A percentile compares a stretch with the other conserved stretches of the same genome.
Conservation (phyloP, 2,888 invertebrate species). For the Stenodera caucasica region DNA sequence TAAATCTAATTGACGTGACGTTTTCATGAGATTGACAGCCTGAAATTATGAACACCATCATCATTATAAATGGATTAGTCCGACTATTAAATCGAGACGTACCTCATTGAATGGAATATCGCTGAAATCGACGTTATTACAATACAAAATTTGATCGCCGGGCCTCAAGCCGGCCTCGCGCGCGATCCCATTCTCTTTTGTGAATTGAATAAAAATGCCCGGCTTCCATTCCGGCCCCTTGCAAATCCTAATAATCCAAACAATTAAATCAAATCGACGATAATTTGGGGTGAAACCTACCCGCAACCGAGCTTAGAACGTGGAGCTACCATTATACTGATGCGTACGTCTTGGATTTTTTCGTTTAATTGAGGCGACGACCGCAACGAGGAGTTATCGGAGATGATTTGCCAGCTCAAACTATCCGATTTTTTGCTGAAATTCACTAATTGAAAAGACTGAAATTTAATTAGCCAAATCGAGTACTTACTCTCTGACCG, state of each 20-base stretch:
- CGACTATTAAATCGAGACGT: conserved; percentile 32
- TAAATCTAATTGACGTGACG: conserved; percentile 74
- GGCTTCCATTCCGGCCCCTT: conserved; percentile 86
- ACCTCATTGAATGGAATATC: conserved; percentile 82
- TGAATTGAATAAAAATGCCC: conserved; percentile 87
- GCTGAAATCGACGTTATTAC: conserved; percentile 79
- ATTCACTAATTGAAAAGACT: conserved; percentile 19
- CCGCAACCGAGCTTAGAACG: conserved; percentile 84
- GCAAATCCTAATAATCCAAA: conserved; percentile 64
- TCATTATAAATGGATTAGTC: conserved; percentile 18
- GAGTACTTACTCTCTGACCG: conserved; percentile 86
- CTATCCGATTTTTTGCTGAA: conserved; percentile 72
- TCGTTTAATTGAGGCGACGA: conserved; percentile 61
- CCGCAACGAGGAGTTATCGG: conserved; percentile 59
- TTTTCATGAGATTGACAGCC: conserved; percentile 82
- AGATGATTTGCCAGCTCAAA: conserved; percentile 83
- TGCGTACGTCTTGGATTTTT: conserved; percentile 67
- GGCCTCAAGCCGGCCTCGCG: conserved; percentile 84
- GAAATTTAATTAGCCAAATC: conserved; percentile 4
- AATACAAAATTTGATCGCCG: conserved; percentile 88
- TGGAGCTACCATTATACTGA: conserved; percentile 79
- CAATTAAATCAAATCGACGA: too few relatives aligned
- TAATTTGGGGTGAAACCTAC: conserved; percentile 53
- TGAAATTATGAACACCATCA: conserved; percentile 50
- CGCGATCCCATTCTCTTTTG: conserved; percentile 86